Conservation (phyloP, 1,140 invertebrate genomes). For the Heliconius hermathena region DNA sequence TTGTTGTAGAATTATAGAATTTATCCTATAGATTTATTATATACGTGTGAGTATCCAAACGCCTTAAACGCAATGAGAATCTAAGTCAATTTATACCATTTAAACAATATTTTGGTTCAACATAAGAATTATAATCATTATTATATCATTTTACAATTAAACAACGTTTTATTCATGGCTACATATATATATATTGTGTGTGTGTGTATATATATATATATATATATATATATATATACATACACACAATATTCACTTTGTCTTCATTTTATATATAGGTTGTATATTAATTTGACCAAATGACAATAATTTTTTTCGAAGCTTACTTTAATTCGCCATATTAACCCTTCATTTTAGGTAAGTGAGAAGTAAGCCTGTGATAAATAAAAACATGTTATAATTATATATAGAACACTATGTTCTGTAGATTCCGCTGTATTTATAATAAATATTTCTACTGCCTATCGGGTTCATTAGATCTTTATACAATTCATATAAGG, state of each 20-base stretch:
- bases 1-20: constrained; percentile 62
- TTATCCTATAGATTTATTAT: constrained; percentile 60
- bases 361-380: constrained; percentile 10
- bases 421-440: constrained; percentile 2
- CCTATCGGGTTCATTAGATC: constrained; percentile 1
- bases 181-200: not conserved
- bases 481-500: not conserved
- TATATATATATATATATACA: not conserved
- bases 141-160: not conserved
- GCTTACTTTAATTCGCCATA: not conserved
- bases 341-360: constrained; percentile 5
- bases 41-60: constrained; percentile 60
- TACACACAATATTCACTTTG: not conserved
- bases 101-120: constrained; percentile 59
- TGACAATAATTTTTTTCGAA: not conserved
- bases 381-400: constrained; percentile 1
- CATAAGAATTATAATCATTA: not conserved
- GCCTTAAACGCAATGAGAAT: constrained; percentile 60
- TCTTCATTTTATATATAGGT: too few relatives aligned
- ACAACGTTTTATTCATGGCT: not conserved
- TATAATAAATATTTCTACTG: constrained; percentile 3
- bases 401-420: not conserved
- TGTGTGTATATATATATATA: too few relatives aligned
- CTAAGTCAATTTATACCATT: constrained; percentile 70
- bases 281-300: not conserved